Percentiles rank a stretch among this genome's conserved stretches.
Conservation (phyloP, 2,888 invertebrate genomes). For the Plagiodera versicolora region DNA sequence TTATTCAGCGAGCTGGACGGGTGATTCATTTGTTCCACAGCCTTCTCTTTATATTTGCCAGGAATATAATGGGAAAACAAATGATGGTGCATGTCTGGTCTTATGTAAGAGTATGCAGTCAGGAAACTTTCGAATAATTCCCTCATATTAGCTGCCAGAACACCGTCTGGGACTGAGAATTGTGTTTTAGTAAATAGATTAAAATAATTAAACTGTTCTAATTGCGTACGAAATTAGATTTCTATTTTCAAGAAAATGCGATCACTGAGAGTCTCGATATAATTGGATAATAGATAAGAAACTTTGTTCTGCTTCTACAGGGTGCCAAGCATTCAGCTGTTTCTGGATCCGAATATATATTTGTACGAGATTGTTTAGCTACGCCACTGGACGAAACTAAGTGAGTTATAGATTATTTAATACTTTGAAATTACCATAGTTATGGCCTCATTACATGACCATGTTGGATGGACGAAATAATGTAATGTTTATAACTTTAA, state of each 20-base stretch:
- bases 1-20: constrained; percentile 32
- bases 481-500: too few relatives aligned
- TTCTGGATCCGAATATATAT: too few relatives aligned
- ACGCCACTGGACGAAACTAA: too few relatives aligned
- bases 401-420: too few relatives aligned
- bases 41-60: constrained; percentile 38
- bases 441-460: too few relatives aligned
- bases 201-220: constrained; percentile 29
- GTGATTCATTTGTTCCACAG: constrained; percentile 39
- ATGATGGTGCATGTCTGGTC: constrained; percentile 34
- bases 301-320: not conserved
- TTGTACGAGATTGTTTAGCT: too few relatives aligned
- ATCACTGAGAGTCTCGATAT: constrained; percentile 13
- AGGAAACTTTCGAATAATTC: constrained; percentile 29
- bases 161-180: constrained; percentile 28
- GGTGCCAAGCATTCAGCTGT: too few relatives aligned
- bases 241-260: constrained; percentile 30
- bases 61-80: constrained; percentile 40
- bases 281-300: constrained; percentile 13
- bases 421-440: too few relatives aligned
- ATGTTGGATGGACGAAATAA: too few relatives aligned
- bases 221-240: constrained; percentile 29
- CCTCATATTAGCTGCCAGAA: constrained; percentile 28
- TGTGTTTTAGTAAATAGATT: constrained; percentile 28
- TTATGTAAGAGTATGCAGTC: constrained; percentile 24